These are phyloP conservation scores for Mya arenaria DNA, from an alignment of 1,140 invertebrate genomes.

Conservation along the genomic window DNA sequence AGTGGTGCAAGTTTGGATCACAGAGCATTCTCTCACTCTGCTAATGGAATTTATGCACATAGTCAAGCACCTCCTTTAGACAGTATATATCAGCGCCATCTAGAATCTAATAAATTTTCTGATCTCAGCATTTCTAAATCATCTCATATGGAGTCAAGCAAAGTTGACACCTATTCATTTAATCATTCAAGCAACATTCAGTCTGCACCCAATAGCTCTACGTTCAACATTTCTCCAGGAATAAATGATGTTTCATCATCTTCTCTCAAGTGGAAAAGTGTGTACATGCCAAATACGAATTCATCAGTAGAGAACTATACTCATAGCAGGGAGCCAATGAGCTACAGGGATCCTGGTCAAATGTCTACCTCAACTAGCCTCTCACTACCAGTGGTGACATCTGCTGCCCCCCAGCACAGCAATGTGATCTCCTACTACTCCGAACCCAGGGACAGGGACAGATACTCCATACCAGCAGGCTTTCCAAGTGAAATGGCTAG, in stretches of 20 bases:
- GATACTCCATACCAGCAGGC: neutral
- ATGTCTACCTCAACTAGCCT: slow-evolving; percentile 1
- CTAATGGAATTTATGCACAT: no score
- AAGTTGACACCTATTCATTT: neutral
- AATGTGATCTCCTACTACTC: slow-evolving; percentile 47
- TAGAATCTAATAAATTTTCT: neutral
- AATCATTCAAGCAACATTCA: neutral
- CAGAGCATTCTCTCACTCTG: no score
- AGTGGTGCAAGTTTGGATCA: no score
- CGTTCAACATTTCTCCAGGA: neutral
- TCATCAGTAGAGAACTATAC: neutral
- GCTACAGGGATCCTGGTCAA: neutral
- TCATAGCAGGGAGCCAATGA: neutral
- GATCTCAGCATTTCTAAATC: neutral
- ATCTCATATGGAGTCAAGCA: neutral
- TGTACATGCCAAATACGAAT: neutral
- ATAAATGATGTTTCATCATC: neutral
- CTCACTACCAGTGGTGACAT: neutral
- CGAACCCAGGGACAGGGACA: neutral
- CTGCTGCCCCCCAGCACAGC: neutral
- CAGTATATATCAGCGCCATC: neutral
- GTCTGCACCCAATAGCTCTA: neutral
- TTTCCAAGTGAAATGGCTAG: slow-evolving; percentile 14
- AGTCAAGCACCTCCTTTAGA: no score
- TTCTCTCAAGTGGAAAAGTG: slow-evolving; percentile 29